Base-by-base conservation (phyloP, 2,797 vertebrate genomes). In the Octomys mimax region DNA sequence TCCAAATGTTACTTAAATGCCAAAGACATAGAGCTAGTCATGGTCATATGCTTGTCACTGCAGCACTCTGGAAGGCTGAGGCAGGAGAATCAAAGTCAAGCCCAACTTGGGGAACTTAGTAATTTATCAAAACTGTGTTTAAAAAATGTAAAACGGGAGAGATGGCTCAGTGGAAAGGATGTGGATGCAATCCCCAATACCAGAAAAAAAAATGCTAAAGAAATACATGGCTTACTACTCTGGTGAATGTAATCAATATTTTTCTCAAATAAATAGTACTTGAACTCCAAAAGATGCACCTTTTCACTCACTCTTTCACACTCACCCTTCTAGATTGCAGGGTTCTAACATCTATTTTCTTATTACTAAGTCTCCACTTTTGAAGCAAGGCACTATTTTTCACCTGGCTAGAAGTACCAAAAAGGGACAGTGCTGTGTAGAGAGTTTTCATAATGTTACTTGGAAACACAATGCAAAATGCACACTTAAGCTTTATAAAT, bases 191-290 rank as follows among this genome's bases (percentile, higher is more conserved):
- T 10, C 12, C 24, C 57, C 52, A 57, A 4, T 36, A 42, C 94
- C 94, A 33, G 1, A 0, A 71, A 1, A 46, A 52, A 96, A 95
- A 79, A 68, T 10, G 22, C 28, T 68, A 36, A 92, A 95, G 93
- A 93, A 36, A 39, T 46, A 33, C 85, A 11, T 78, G 95, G 91
- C 13, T 1, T 88, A 84, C 42, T 31, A 5, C 2, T 80, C 87
- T 91, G 78, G 95, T 49, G 70, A 85, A 93, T 10, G 1, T 31
- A 95, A 92, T 81, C 86, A 77, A 68, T 42, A 24, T 21, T 64
- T 94, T 64, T 54, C 93, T 85, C 7, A 4, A 82, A 54, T 70
- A 86, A 89, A 16, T 33, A 94, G 31, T 26, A 64, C 24, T 21
- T 66, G 85, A 94, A 87, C 83, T 89, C 52, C 62, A 94, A 78